phyloP scores from a whole-genome alignment of 2,797 vertebrate species.

The Ficedula albicollis region DNA sequence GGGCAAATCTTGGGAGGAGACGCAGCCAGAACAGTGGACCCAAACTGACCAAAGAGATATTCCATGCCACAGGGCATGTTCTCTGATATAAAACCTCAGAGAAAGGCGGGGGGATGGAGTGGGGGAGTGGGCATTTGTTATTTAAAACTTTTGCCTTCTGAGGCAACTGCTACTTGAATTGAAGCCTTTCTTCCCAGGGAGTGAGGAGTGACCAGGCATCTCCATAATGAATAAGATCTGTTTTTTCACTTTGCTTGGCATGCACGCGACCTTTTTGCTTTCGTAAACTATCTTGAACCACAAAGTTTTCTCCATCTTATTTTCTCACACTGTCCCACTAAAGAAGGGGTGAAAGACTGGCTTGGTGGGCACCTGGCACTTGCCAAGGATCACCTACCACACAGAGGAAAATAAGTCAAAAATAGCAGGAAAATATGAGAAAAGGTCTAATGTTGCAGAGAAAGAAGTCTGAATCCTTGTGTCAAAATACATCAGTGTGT shows the following conservation, averaged over 20 bases:
- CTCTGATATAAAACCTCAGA: not conserved
- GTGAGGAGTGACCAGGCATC: rapidly evolving
- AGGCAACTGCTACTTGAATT: not conserved
- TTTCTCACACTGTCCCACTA: not conserved
- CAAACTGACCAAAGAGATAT: not conserved
- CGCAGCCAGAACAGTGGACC: not conserved
- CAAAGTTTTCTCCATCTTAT: not conserved
- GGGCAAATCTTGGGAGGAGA: not conserved
- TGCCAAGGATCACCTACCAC: not conserved
- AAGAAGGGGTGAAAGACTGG: not conserved
- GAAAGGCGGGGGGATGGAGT: rapidly evolving
- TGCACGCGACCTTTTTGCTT: not conserved
- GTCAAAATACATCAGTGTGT: not conserved
- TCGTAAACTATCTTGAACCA: not conserved
- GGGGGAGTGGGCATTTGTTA: rapidly evolving
- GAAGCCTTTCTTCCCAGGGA: not conserved
- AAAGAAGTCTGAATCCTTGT: not conserved
- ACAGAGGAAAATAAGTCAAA: not conserved
- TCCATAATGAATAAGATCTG: not conserved
- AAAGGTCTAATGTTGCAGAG: rapidly evolving
- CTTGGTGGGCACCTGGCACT: not conserved
- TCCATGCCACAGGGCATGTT: rapidly evolving
- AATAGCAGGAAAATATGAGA: not conserved
- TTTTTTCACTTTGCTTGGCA: rapidly evolving
- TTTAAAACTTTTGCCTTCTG: not conserved